Percentiles rank a stretch among this genome's conserved stretches.
Evolutionary conservation across 2,797 vertebrate genomes (phyloP).

Genomic region (Pempheris klunzingeri): DNA sequence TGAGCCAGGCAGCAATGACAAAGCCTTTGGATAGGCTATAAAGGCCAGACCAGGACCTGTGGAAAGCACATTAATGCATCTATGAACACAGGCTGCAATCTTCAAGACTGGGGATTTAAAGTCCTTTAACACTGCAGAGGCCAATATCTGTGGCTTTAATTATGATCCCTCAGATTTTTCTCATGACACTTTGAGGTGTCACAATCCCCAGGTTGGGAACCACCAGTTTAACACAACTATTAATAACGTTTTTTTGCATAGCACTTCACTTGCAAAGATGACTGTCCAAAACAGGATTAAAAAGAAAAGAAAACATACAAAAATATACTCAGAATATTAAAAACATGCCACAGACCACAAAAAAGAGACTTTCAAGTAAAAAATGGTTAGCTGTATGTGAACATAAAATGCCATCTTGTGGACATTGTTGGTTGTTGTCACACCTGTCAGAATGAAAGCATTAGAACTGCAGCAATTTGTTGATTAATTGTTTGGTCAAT

Average conservation of each 20-base stretch:
- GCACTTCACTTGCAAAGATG: not conserved
- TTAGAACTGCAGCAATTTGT: not conserved
- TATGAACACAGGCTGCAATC: not conserved
- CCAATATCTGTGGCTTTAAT: not conserved
- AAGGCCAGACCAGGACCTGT: conserved; percentile 92
- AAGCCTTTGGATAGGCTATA: conserved; percentile 89
- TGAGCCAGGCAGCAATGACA: conserved; percentile 90
- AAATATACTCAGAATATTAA: not conserved
- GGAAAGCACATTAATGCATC: not conserved
- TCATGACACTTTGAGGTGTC: not conserved
- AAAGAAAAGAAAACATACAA: not conserved
- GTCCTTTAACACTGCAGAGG: not conserved
- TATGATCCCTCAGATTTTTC: conserved; percentile 6
- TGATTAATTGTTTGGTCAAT: not conserved
- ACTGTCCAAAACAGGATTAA: not conserved
- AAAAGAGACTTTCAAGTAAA: not conserved
- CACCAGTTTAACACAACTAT: not conserved
- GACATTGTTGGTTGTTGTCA: conserved; percentile 29
- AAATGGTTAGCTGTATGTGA: conserved; percentile 18
- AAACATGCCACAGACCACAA: not conserved
- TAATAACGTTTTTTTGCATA: not conserved
- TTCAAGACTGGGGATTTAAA: not conserved
- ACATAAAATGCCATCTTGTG: conserved; percentile 72
- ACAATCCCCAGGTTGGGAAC: not conserved
- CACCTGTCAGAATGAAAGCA: not conserved